These are phyloP conservation scores for Ormyrus thymus DNA, from an alignment of 2,888 invertebrate species.

Conservation along the genomic window DNA sequence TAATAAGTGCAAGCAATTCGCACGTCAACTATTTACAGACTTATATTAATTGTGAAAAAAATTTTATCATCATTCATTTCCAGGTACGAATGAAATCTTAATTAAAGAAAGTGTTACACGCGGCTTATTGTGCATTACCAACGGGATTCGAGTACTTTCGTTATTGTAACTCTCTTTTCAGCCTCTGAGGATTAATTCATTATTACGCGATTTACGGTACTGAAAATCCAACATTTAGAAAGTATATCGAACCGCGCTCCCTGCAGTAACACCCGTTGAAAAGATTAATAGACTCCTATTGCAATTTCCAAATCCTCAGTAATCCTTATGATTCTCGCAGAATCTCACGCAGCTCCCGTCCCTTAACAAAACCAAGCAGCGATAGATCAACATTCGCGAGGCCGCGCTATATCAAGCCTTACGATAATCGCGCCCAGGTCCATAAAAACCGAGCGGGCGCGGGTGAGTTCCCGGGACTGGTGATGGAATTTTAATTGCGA, in stretches of 20 bases:
- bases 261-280: background rate
- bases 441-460: background rate
- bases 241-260: background rate
- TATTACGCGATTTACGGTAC: slow-evolving; percentile 2
- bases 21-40: too few relatives aligned
- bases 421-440: background rate
- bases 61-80: too few relatives aligned
- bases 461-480: slow-evolving; percentile 8
- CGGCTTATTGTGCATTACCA: too few relatives aligned
- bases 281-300: background rate
- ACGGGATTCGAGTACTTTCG: too few relatives aligned
- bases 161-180: background rate
- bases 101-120: too few relatives aligned
- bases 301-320: background rate
- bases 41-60: too few relatives aligned
- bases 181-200: background rate
- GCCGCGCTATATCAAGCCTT: background rate
- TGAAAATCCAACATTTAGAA: slow-evolving; percentile 3
- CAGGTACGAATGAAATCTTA: too few relatives aligned
- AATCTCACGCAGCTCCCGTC: background rate
- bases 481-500: slow-evolving; percentile 36
- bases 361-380: background rate
- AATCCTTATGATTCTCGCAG: background rate
- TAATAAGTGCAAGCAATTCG: too few relatives aligned
- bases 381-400: slow-evolving; percentile 19